phyloP scores from a whole-genome alignment of 1,140 invertebrate genomes.

The Aradophagus sp. region DNA sequence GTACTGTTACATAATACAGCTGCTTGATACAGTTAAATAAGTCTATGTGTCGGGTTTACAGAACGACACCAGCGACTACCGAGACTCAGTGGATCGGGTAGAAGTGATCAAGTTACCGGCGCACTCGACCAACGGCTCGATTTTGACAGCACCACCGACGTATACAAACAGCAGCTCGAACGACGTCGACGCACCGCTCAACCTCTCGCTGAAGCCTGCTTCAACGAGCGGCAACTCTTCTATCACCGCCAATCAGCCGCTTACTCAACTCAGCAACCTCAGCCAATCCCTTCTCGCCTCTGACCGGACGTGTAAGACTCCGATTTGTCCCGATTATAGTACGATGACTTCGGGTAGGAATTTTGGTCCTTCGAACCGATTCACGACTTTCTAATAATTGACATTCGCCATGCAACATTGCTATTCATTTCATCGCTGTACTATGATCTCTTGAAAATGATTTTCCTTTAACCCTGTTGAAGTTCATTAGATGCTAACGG shows the following conservation, averaged over 20 bases:
- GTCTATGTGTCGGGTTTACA: slow-evolving; percentile 50
- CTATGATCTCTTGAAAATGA: too few species aligned
- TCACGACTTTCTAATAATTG: slow-evolving; percentile 10
- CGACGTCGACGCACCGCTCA: slow-evolving; percentile 84
- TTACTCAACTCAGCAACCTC: slow-evolving; percentile 78
- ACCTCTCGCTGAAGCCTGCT: slow-evolving; percentile 85
- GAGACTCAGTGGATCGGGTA: slow-evolving; percentile 78
- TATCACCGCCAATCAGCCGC: slow-evolving; percentile 71
- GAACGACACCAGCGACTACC: slow-evolving; percentile 67
- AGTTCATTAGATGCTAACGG: too few species aligned
- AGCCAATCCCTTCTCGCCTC: slow-evolving; percentile 72
- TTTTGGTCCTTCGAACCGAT: slow-evolving; percentile 36
- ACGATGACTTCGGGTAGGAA: slow-evolving; percentile 45
- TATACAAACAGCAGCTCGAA: slow-evolving; percentile 72
- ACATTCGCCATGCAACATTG: slow-evolving; percentile 16
- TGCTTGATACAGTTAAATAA: too few species aligned
- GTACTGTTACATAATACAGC: too few species aligned
- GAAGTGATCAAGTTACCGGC: slow-evolving; percentile 86
- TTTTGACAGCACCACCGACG: slow-evolving; percentile 68
- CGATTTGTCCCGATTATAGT: slow-evolving; percentile 51
- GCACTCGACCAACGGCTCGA: slow-evolving; percentile 73
- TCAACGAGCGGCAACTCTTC: slow-evolving; percentile 71
- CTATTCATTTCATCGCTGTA: too few species aligned
- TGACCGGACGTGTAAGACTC: slow-evolving; percentile 76
- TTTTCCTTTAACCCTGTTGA: too few species aligned